phyloP scores from a whole-genome alignment of 2,113 vertebrate species.

The Herpetotheres cachinnans region DNA sequence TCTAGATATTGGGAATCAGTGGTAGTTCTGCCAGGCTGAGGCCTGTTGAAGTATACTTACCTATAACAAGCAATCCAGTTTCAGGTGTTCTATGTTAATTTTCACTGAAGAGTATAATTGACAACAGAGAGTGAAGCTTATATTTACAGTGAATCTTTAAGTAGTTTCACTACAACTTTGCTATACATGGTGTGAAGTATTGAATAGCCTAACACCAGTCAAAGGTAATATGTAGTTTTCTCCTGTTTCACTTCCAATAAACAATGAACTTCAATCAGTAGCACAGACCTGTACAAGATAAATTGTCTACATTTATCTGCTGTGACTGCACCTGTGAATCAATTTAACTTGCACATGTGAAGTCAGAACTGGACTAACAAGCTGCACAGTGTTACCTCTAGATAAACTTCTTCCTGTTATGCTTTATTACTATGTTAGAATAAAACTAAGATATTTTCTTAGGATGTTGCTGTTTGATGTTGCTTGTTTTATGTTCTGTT shows the following conservation, averaged over 20 bases:
- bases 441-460: not conserved
- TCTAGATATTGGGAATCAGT: not conserved
- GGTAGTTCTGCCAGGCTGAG: not conserved
- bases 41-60: not conserved
- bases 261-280: not conserved
- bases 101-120: not conserved
- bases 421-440: not conserved
- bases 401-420: not conserved
- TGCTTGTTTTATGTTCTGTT: not conserved
- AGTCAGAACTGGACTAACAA: not conserved
- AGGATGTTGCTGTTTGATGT: not conserved
- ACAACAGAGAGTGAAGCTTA: not conserved
- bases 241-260: not conserved
- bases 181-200: not conserved
- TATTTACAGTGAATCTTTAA: not conserved
- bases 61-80: not conserved
- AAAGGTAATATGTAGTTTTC: not conserved
- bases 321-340: not conserved
- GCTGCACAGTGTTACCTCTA: not conserved
- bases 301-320: not conserved
- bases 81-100: not conserved
- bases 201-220: not conserved
- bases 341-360: not conserved
- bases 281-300: not conserved
- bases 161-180: not conserved